These are phyloP conservation scores for Xanthorhoe designata DNA, from an alignment of 2,888 invertebrate genomes.

Conservation along the genomic window DNA sequence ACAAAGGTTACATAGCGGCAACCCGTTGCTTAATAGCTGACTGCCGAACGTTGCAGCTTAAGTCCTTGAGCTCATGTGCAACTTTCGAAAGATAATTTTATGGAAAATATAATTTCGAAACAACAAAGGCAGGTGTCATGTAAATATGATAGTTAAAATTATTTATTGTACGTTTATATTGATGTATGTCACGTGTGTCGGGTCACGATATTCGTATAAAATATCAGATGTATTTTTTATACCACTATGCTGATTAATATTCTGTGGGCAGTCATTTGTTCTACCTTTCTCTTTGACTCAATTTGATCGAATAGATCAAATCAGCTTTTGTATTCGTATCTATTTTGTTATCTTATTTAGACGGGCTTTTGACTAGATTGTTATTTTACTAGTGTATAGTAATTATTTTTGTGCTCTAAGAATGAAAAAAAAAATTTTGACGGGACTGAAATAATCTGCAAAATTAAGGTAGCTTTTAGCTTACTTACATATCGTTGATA, in stretches of 20 bases:
- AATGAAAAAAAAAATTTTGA: no score
- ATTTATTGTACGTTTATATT: constrained; percentile 33
- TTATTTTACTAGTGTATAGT: no score
- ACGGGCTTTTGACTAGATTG: no score
- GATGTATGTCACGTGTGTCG: constrained; percentile 31
- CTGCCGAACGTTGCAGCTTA: background rate
- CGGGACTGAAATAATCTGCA: no score
- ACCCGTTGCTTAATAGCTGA: background rate
- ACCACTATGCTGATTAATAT: constrained; percentile 37
- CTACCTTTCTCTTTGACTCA: constrained; percentile 35
- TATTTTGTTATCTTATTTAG: no score
- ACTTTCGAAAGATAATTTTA: background rate
- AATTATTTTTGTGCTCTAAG: no score
- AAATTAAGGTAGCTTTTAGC: no score
- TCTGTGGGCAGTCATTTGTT: constrained; percentile 21
- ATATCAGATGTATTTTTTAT: constrained; percentile 16
- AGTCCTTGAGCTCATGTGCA: background rate
- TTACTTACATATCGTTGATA: no score
- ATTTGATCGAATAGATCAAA: no score
- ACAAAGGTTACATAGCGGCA: background rate
- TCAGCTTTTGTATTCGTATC: no score
- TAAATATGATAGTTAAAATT: background rate
- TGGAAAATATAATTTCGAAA: background rate
- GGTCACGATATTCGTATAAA: constrained; percentile 45
- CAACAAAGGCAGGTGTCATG: background rate